Conservation (phyloP, 2,888 invertebrate species). For the Macrophya annulata region DNA sequence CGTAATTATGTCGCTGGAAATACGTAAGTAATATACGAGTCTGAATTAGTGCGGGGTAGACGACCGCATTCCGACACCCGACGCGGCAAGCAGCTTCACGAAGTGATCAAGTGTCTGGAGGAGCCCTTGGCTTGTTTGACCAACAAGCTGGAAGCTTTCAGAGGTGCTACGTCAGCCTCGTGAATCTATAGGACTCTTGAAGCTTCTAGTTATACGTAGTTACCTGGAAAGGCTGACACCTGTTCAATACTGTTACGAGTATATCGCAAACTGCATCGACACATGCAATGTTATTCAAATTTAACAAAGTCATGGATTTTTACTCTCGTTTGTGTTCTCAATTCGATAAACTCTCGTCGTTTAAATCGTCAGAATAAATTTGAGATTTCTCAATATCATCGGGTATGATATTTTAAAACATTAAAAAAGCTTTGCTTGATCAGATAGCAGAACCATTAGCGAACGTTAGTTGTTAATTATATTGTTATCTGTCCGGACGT, state of each 20-base stretch:
- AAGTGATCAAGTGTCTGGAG: slow-evolving; percentile 51
- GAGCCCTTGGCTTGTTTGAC: slow-evolving; percentile 48
- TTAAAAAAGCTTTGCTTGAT: neutral
- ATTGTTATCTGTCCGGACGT: neutral
- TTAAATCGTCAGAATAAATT: neutral
- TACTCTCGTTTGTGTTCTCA: no score
- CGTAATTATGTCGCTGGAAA: neutral
- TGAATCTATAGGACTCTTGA: slow-evolving; percentile 34
- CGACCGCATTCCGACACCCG: slow-evolving; percentile 51
- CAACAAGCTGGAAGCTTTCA: slow-evolving; percentile 51
- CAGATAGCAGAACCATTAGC: neutral
- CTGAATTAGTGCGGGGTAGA: slow-evolving; percentile 41
- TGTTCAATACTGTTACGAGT: neutral
- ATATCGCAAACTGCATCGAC: neutral
- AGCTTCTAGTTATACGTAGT: slow-evolving; percentile 23
- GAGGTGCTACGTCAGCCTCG: slow-evolving; percentile 46
- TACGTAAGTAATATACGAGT: neutral
- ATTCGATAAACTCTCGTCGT: no score
- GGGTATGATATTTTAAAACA: neutral
- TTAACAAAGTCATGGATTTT: neutral
- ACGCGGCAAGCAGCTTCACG: slow-evolving; percentile 14
- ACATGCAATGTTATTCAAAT: neutral
- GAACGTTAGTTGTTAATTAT: slow-evolving; percentile 35
- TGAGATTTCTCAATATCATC: neutral
- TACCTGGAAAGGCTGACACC: slow-evolving; percentile 42